These are phyloP conservation scores for Dufourea novaeangliae DNA, from an alignment of 1,140 invertebrate genomes.

Conservation along the genomic window DNA sequence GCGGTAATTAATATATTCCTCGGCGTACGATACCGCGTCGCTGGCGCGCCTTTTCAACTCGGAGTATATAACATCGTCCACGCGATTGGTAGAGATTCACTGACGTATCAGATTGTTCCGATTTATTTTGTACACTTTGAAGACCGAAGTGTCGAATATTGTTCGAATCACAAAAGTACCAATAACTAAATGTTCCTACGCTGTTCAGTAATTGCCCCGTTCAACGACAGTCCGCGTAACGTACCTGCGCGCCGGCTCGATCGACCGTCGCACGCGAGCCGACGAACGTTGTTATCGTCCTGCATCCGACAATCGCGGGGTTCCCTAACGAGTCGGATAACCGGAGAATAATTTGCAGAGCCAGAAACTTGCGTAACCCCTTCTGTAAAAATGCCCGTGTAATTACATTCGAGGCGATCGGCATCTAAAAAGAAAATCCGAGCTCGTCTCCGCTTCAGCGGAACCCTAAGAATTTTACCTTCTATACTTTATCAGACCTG, in stretches of 20 bases:
- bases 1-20: conserved; percentile 26
- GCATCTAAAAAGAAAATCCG: conserved; percentile 18
- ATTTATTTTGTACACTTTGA: too few species aligned
- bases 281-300: neutral
- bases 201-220: too few species aligned
- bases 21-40: neutral
- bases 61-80: neutral
- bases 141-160: too few species aligned
- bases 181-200: too few species aligned
- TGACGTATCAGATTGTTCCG: neutral
- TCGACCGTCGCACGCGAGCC: neutral
- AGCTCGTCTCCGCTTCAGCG: neutral
- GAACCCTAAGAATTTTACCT: too few species aligned
- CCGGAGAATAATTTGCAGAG: conserved; percentile 1
- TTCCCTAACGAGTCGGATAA: neutral
- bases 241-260: neutral
- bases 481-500: too few species aligned
- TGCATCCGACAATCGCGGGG: neutral
- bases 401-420: conserved; percentile 16
- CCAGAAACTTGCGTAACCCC: conserved; percentile 27
- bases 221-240: neutral
- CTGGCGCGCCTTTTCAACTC: neutral
- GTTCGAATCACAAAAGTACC: too few species aligned
- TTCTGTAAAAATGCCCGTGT: neutral
- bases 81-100: too few species aligned